phyloP scores from a whole-genome alignment of 1,140 invertebrate species.

The Caenorhabditis brenneri region DNA sequence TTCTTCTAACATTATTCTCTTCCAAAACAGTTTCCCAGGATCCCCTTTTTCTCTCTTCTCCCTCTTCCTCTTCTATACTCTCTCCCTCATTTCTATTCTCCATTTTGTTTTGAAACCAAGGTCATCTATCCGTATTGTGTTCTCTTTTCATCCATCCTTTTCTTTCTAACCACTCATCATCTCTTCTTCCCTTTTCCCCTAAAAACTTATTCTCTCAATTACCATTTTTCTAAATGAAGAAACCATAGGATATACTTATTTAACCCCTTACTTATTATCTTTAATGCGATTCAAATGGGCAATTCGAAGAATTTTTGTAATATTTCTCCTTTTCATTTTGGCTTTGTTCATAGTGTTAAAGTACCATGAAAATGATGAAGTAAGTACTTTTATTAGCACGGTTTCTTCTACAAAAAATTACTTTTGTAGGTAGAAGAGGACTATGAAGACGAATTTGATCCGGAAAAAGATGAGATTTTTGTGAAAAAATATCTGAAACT shows the following conservation, averaged over 20 bases:
- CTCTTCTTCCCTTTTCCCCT: not conserved
- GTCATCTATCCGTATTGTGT: not conserved
- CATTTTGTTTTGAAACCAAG: no score
- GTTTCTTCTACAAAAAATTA: no score
- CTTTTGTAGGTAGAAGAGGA: not conserved
- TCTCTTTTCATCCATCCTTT: not conserved
- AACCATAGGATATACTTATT: not conserved
- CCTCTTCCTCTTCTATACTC: no score
- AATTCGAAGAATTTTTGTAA: not conserved
- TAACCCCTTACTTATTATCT: not conserved
- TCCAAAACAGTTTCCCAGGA: no score
- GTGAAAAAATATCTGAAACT: slow-evolving; percentile 21
- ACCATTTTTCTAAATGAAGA: not conserved
- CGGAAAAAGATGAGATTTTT: not conserved
- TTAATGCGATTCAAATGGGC: slow-evolving; percentile 14
- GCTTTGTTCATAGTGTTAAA: not conserved
- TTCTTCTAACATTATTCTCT: no score
- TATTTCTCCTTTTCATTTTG: not conserved
- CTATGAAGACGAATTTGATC: not conserved
- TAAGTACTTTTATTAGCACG: not conserved
- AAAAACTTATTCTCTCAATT: not conserved
- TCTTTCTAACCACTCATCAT: not conserved
- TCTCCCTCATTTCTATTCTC: no score
- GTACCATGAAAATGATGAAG: not conserved
- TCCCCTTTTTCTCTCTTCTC: no score